Conservation (phyloP, 2,888 invertebrate genomes). For the Eremobia ochroleuca region DNA sequence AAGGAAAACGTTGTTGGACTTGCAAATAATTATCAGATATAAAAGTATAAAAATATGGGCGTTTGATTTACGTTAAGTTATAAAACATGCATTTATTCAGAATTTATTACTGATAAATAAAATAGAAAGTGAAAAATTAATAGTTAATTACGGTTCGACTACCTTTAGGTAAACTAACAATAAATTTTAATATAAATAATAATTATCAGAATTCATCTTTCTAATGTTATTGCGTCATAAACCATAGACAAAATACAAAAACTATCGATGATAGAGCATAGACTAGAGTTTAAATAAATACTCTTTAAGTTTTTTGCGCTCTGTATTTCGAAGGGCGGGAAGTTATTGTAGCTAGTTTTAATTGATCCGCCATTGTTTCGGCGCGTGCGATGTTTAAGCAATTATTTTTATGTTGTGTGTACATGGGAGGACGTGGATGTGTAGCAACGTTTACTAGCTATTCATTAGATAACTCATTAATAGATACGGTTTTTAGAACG, state of each 20-base stretch:
- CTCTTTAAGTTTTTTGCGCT: constrained; percentile 49
- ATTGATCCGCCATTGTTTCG: constrained; percentile 61
- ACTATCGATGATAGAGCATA: constrained; percentile 43
- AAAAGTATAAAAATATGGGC: constrained; percentile 28
- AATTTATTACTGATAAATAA: constrained; percentile 10
- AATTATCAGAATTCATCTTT: constrained; percentile 4
- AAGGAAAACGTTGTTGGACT: not conserved
- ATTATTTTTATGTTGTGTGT: constrained; percentile 63
- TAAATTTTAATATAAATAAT: constrained; percentile 14
- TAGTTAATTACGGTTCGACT: constrained; percentile 12
- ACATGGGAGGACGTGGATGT: constrained; percentile 46
- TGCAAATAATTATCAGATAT: constrained; percentile 20
- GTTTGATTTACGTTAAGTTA: constrained; percentile 5
- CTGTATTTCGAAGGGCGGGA: constrained; percentile 46
- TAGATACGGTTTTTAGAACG: constrained; percentile 9
- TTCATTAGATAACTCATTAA: constrained; percentile 38
- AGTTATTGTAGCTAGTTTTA: constrained; percentile 55
- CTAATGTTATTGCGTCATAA: constrained; percentile 30
- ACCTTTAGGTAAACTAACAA: constrained; percentile 16
- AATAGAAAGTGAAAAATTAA: not conserved
- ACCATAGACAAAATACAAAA: constrained; percentile 38
- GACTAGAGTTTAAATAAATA: constrained; percentile 29
- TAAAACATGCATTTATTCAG: constrained; percentile 15
- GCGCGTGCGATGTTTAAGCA: constrained; percentile 61
- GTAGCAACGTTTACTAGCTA: constrained; percentile 27